These are phyloP conservation scores for Liolophura sinensis DNA, from an alignment of 1,140 invertebrate species.

Conservation along the genomic window DNA sequence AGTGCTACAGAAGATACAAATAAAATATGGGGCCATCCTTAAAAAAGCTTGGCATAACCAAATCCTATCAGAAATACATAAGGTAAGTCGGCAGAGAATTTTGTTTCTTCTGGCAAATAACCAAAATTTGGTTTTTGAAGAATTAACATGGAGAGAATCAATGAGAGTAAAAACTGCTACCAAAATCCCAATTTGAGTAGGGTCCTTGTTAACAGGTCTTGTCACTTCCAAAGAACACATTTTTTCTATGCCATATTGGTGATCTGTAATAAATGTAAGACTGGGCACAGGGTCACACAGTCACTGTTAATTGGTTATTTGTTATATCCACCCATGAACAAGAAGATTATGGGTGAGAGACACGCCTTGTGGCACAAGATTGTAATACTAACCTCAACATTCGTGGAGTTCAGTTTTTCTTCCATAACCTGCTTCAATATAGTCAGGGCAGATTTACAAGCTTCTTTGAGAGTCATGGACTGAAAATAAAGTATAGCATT, in stretches of 20 bases:
- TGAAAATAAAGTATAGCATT: constrained; percentile 61
- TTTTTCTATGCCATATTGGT: background rate
- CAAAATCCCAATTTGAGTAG: background rate
- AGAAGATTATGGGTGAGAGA: background rate
- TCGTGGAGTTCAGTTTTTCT: constrained; percentile 95
- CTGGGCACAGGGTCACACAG: background rate
- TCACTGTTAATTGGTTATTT: background rate
- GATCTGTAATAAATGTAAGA: background rate
- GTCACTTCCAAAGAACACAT: too few species aligned
- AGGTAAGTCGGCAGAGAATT: background rate
- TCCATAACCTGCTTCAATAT: constrained; percentile 99
- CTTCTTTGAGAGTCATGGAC: constrained; percentile 96
- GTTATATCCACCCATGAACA: background rate
- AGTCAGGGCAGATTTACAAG: constrained; percentile 85
- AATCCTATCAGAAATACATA: background rate
- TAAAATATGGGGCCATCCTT: background rate
- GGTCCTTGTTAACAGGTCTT: too few species aligned
- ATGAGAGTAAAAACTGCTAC: background rate
- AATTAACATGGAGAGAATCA: background rate
- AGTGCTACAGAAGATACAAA: constrained; percentile 1
- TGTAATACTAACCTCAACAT: constrained; percentile 81
- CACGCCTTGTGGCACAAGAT: background rate
- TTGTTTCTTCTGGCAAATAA: background rate
- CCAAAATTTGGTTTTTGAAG: too few species aligned
- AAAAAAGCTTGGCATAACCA: too few species aligned